Conservation (phyloP, 2,888 invertebrate species). For the Myopa tessellatipennis region DNA sequence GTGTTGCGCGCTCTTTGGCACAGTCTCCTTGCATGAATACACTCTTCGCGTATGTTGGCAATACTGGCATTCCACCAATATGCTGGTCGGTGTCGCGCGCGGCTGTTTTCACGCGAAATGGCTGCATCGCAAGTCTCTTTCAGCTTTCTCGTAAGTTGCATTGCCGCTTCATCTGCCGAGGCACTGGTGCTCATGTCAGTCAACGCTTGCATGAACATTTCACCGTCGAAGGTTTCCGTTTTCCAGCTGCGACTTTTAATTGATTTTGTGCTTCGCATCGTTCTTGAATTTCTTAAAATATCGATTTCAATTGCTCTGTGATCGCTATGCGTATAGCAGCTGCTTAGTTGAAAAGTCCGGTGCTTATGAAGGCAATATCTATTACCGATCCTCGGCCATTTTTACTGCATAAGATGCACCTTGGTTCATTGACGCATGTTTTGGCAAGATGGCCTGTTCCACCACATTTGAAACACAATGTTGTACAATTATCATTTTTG, state of each 20-base stretch:
- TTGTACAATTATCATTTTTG: too few species aligned
- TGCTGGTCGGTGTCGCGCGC: too few species aligned
- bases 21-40: too few species aligned
- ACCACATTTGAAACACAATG: too few species aligned
- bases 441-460: too few species aligned
- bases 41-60: too few species aligned
- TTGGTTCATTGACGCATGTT: too few species aligned
- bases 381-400: background rate
- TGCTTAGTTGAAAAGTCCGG: background rate
- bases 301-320: background rate
- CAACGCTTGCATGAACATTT: background rate
- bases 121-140: background rate
- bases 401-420: background rate
- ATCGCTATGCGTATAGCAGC: background rate
- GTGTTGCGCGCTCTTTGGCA: too few species aligned
- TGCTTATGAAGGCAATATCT: too few species aligned
- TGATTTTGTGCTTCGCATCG: background rate
- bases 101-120: too few species aligned
- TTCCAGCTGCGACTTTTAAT: background rate
- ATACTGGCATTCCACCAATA: too few species aligned
- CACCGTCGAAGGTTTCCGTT: conserved; percentile 2
- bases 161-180: background rate
- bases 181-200: background rate
- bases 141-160: background rate
- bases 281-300: background rate